A percentile compares a stretch with the other conserved stretches of the same genome.
Evolutionary conservation across 2,888 invertebrate genomes (phyloP).

Genomic region (Argynnis bischoffii): DNA sequence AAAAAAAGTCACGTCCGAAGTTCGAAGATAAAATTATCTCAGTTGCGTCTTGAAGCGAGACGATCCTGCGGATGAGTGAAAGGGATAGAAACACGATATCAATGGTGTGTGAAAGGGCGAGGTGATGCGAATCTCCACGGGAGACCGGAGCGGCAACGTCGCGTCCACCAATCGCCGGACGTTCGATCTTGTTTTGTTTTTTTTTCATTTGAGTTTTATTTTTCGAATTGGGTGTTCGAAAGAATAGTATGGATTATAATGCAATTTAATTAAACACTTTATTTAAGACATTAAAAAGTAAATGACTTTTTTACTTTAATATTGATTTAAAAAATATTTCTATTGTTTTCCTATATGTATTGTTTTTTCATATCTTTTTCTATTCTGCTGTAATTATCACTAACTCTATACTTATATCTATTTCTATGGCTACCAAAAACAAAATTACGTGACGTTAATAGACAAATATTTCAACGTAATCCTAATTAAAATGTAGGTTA

Average conservation of each 20-base stretch:
- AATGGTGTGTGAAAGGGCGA: constrained; percentile 25
- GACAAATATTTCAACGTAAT: constrained; percentile 18
- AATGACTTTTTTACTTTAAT: not conserved
- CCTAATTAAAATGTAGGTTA: constrained; percentile 28
- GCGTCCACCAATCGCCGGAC: constrained; percentile 77
- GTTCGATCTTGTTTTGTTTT: constrained; percentile 62
- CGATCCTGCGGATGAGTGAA: constrained; percentile 75
- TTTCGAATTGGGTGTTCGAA: constrained; percentile 39
- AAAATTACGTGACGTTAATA: constrained; percentile 19
- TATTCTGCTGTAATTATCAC: not conserved
- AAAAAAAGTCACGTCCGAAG: constrained; percentile 71
- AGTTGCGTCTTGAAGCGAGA: constrained; percentile 79
- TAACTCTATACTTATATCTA: constrained; percentile 10
- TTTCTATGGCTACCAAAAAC: constrained; percentile 7
- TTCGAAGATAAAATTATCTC: constrained; percentile 78
- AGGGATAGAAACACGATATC: constrained; percentile 47
- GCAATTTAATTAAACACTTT: not conserved
- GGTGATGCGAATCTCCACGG: constrained; percentile 66
- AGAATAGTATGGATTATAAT: constrained; percentile 29
- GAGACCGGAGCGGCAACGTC: constrained; percentile 75
- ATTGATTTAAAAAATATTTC: too few relatives aligned
- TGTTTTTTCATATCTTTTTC: too few relatives aligned
- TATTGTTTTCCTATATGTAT: too few relatives aligned
- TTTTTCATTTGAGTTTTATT: constrained; percentile 59
- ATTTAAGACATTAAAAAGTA: not conserved